These are phyloP conservation scores for Ginglymostoma cirratum DNA, from an alignment of 2,113 vertebrate genomes.

Conservation along the genomic window DNA sequence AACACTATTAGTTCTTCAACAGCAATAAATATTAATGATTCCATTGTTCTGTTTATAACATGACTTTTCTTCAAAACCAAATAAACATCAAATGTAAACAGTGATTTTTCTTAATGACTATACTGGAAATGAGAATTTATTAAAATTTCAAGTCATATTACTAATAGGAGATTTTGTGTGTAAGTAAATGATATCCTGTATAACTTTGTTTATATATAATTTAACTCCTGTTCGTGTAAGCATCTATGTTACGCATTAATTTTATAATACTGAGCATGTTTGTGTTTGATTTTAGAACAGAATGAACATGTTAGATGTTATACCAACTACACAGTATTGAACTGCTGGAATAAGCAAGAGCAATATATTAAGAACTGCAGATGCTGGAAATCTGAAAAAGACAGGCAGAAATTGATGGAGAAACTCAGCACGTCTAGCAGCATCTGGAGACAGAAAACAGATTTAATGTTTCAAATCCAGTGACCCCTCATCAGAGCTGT, in stretches of 20 bases:
- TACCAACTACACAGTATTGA: neutral
- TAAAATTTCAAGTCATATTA: neutral
- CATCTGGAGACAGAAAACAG: too few species aligned
- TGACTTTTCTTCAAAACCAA: neutral
- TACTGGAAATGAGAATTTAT: neutral
- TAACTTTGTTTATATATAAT: neutral
- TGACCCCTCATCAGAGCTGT: too few species aligned
- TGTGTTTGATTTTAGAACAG: neutral
- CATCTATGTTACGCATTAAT: neutral
- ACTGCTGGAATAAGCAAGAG: neutral
- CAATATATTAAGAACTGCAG: too few species aligned
- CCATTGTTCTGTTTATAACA: conserved; percentile 9
- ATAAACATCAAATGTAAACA: neutral
- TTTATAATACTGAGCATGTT: neutral
- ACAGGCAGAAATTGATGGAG: too few species aligned
- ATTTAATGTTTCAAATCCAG: too few species aligned
- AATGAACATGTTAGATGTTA: neutral
- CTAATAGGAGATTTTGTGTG: neutral
- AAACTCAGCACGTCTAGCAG: too few species aligned
- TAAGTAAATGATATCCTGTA: neutral
- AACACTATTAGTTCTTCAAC: neutral
- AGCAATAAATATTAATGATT: neutral
- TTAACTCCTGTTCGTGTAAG: neutral
- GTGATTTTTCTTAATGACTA: neutral
- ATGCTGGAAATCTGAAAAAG: too few species aligned